Conservation (phyloP, 2,113 vertebrate genomes). For the Neofelis nebulosa region DNA sequence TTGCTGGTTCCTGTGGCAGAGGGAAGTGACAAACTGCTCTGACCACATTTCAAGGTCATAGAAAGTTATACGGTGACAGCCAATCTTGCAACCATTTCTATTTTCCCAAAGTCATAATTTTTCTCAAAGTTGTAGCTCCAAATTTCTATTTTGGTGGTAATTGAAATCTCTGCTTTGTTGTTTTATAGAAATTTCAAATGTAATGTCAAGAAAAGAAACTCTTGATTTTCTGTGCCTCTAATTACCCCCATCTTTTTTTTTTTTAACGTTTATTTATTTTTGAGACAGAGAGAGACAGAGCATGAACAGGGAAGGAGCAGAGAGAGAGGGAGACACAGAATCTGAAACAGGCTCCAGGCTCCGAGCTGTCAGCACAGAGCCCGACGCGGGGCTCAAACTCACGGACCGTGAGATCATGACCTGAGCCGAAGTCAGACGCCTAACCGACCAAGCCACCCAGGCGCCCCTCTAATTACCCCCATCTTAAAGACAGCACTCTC, state of each 20-base stretch:
- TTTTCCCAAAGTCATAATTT: neutral
- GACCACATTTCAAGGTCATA: neutral
- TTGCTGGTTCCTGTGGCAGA: neutral
- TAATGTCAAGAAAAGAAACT: neutral
- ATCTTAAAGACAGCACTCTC: neutral
- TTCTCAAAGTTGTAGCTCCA: neutral
- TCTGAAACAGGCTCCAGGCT: too few species aligned
- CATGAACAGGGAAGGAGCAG: too few species aligned
- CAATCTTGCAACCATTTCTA: neutral
- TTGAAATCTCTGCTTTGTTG: neutral
- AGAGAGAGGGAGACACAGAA: too few species aligned
- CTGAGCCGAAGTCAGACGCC: too few species aligned
- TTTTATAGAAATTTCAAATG: neutral
- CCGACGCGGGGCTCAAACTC: too few species aligned
- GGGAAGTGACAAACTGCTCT: neutral
- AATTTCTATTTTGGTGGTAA: neutral
- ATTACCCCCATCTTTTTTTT: neutral
- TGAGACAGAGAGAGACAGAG: too few species aligned
- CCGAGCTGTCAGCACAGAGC: too few species aligned
- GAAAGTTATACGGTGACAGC: neutral
- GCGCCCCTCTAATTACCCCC: neutral
- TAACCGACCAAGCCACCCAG: too few species aligned
- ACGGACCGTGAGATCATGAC: too few species aligned
- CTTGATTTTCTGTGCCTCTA: neutral
- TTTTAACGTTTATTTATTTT: too few species aligned